These are phyloP conservation scores for Anoplolepis gracilipes DNA, from an alignment of 1,140 invertebrate species.

Conservation along the genomic window DNA sequence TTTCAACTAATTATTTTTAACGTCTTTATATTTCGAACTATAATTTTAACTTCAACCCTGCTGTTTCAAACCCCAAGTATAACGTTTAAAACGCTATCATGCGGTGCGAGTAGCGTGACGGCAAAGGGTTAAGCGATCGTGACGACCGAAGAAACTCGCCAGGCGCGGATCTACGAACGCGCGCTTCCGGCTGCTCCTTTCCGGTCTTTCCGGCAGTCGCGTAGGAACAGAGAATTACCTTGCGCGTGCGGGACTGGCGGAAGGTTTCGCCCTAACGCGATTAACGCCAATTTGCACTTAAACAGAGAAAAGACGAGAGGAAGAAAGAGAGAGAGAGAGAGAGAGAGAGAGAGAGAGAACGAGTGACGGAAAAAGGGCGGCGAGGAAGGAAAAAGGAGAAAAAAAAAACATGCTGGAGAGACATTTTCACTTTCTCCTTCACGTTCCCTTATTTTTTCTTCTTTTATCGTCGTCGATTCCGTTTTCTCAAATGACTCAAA, in stretches of 20 bases:
- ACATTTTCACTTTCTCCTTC: constrained; percentile 18
- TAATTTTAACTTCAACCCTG: not conserved
- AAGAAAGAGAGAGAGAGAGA: not conserved
- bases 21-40: not conserved
- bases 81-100: constrained; percentile 7
- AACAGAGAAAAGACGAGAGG: constrained; percentile 12
- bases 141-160: constrained; percentile 37
- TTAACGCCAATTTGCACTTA: constrained; percentile 61
- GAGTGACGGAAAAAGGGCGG: not conserved
- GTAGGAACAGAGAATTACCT: constrained; percentile 60
- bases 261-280: constrained; percentile 63
- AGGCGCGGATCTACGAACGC: constrained; percentile 27
- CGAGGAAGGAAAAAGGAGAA: too few relatives aligned
- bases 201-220: constrained; percentile 49
- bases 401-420: not conserved
- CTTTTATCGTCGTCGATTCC: not conserved
- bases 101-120: constrained; percentile 14
- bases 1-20: not conserved
- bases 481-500: not conserved
- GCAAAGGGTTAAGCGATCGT: constrained; percentile 41
- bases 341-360: too few relatives aligned
- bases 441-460: not conserved
- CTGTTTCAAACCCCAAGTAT: constrained; percentile 10
- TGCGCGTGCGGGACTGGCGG: constrained; percentile 34
- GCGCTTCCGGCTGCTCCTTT: constrained; percentile 58